Conservation (phyloP, 2,113 vertebrate species). For the Mungos mungo region DNA sequence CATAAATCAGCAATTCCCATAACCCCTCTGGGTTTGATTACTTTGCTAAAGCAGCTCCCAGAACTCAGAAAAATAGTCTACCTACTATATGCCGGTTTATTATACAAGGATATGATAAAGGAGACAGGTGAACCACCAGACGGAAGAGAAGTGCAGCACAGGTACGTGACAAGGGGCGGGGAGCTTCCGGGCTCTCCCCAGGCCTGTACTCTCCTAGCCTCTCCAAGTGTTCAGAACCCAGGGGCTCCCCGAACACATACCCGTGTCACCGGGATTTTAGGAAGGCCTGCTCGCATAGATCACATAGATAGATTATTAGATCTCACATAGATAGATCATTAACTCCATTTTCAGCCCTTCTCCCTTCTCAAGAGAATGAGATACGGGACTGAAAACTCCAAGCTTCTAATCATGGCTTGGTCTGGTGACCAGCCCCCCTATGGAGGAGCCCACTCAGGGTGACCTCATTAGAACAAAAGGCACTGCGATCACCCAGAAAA, state of each 20-base stretch:
- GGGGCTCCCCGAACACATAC: not conserved
- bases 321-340: not conserved
- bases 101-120: not conserved
- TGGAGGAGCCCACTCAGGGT: not conserved
- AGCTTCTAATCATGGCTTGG: not conserved
- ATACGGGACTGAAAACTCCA: not conserved
- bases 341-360: not conserved
- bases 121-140: not conserved
- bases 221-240: not conserved
- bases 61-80: not conserved
- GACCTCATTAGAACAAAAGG: not conserved
- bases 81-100: not conserved
- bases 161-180: not conserved
- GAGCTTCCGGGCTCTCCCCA: not conserved
- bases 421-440: not conserved
- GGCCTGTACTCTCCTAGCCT: not conserved
- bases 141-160: not conserved
- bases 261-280: not conserved
- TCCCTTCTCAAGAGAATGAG: not conserved
- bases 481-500: not conserved
- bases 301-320: not conserved
- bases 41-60: not conserved
- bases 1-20: too few species aligned
- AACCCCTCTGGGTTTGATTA: too few species aligned
- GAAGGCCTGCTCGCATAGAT: not conserved